Base-by-base conservation (phyloP, 2,888 invertebrate species). In the Epirrhoe tristata region DNA sequence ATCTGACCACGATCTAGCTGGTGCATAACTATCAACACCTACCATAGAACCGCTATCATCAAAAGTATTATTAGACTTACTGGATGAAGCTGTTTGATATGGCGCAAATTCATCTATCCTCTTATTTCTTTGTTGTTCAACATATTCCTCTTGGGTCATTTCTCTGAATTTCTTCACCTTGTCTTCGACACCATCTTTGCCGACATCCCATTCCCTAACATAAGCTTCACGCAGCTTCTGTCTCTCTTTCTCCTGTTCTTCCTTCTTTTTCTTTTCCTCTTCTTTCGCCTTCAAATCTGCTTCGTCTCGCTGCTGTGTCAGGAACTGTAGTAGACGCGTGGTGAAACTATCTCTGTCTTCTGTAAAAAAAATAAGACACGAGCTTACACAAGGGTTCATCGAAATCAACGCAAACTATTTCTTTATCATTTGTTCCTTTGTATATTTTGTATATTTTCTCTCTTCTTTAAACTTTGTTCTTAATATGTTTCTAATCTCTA, bases 71-170 rank as follows among this genome's bases (percentile, higher is more conserved):
- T 78, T 77, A 1, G 81, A 78, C 60, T 75, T 82, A n/a, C 72
- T 74, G 24, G 77, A 79, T 10, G 76, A 75, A 0, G 80, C 72
- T 5, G 81, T 63, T 74, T 84, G 77, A 2, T 94, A 94, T 5
- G 98, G 98, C 0, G 97, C 98, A 89, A 98, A 98, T 84, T 98
- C 97, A 0, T 94, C 81, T 31, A 93, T 90, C 72, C 98, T 94
- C 80, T 97, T 96, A 60, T 91, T 90, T 72, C 98, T 94, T 82
- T 97, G 95, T 78, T 96, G 96, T 70, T 96, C 94, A 6, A 96
- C 94, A 95, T 97, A 97, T 86, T 97, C 96, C 81, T 96, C 96
- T 90, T 97, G 97, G 0, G 95, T 94, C 94, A 96, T 95, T 81
- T 95, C 95, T 77, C 78, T 83, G 72, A 93, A 93, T 73, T 87